Evolutionary conservation across 2,888 invertebrate species (phyloP), one percentile per base, ranked within the genome.

Genomic region (Agonopterix heracliana): DNA sequence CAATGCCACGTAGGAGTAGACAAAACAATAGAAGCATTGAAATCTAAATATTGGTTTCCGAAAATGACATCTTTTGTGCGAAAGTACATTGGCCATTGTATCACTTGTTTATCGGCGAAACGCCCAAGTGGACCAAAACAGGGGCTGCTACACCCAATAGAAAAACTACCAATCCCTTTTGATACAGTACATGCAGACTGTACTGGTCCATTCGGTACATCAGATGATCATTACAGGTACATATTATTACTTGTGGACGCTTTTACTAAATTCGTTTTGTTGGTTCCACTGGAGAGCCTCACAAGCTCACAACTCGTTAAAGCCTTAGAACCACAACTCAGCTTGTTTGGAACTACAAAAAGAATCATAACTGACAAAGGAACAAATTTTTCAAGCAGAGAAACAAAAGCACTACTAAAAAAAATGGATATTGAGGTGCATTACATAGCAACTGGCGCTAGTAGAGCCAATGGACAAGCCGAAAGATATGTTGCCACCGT

Each of bases 181-280:
- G 61, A 76, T 38, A 74, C 70, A 0, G 13, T 79, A 2, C 74
- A 79, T 49, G 40, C 77, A 0, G 79, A 81, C 54, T 78, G 79
- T 53, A 46, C 79, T 1, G 75, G 76, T 1, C 75, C 74, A 1
- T 80, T 76, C 51, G 54, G 57, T 12, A 57, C 56, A 12, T 69
- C 65, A 14, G 53, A 46, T 3, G 57, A 48, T 1, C 61, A 60
- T 9, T 74, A 76, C 50, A 56, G 51, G 5, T 55, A 74, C 36
- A 45, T 79, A 10, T 45, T 81, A n/a, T 62, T 61, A 1, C 47
- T 64, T 1, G 60, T 79, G 0, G 75, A 76, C 44, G 71, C 57
- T 0, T 75, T 78, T 42, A 74, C 71, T 0, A 74, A 77, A 49
- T 74, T 65, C 52, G 56, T 60, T 8, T 51, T 72, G 35, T 43